Evolutionary conservation across 2,888 invertebrate species (phyloP), one percentile per base, ranked within the genome.

Genomic region (Papilio demoleus): DNA sequence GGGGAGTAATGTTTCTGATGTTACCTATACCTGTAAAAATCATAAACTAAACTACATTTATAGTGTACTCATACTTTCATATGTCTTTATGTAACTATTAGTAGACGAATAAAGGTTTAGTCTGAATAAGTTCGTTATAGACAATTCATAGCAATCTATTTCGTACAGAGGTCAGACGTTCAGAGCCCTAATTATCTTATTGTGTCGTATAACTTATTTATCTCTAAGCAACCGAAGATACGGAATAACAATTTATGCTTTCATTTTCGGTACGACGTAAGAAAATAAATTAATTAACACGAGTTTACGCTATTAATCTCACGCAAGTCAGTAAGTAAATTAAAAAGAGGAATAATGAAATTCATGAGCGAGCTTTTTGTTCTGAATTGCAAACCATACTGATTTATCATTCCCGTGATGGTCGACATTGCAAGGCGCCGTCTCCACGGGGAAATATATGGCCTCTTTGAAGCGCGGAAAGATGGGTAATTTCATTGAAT

Each of bases 401-500:
- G 90, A 91, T 92, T 89, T 91, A 90, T 91, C 86, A 86, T 86
- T 84, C 83, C 78, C 80, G 80, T 88, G 89, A 88, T 87, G 86
- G 86, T 84, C 87, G 83, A 85, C 88, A 88, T 87, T 84, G 87
- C 84, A 85, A 86, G 84, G 83, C 83, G 85, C 84, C 86, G 88
- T 88, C 88, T 86, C 85, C 80, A 81, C 78, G 78, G 80, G 79
- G 78, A 87, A 87, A 91, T 90, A 90, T 90, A 92, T 88, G 85
- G 85, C 85, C 88, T 84, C 87, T 88, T 90, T 89, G 92, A 90
- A 90, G 86, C 88, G 83, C 84, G 87, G 88, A 92, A 90, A 88
- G 87, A 91, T 90, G 88, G 89, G 89, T 90, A 88, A 91, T 91
- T 90, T 90, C 88, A 88, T 86, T 84, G 88, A 88, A 91, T 90